Evolutionary conservation across 2,113 vertebrate genomes (phyloP), one percentile per base, ranked within the genome.

Genomic region (Prochilodus magdalenae): DNA sequence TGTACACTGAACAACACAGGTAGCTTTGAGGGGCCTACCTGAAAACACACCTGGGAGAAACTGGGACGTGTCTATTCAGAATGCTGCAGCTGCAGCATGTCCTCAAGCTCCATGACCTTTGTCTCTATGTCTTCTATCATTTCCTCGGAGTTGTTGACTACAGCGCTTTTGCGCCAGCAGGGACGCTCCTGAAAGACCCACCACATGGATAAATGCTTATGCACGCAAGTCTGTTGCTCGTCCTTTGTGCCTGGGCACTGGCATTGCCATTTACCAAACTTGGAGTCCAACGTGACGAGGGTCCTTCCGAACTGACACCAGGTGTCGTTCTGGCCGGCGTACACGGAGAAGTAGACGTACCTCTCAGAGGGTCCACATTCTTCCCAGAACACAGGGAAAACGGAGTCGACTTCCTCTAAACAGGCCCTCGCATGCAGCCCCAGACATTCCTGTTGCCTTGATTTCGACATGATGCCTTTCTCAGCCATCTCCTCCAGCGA

Each of bases 291-390:
- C 10, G 69, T 71, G 22, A 44, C 36, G 5, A 47, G 20, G 2
- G 69, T 71, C 14, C 69, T 71, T 47, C 69, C 69, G 5, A 71
- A 71, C 69, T 22, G 44, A 26, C 69, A 71, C 69, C 69, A 71
- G n/a, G 36, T 47, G 36, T 71, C 69, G 16, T 47, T 71, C n/a
- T 71, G 69, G 13, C n/a, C 69, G 2, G 18, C 26, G 40, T 47
- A 71, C 12, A 71, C 69, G 22, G 69, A 71, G 18, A 57, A 71
- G 40, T 26, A 22, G 71, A 73, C 7, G 20, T 57, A 57, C n/a
- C 53, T 57, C 22, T 57, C 53, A 11, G 40, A 44, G 24, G 51
- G 47, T 30, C 71, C 26, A 12, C 15, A 22, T 53, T 73, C 71
- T 6, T 49, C 71, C 71, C 71, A 73, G 8, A 73, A 73, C 29